Conservation (phyloP, 2,113 vertebrate species). For the Sphyrna mokarran region DNA sequence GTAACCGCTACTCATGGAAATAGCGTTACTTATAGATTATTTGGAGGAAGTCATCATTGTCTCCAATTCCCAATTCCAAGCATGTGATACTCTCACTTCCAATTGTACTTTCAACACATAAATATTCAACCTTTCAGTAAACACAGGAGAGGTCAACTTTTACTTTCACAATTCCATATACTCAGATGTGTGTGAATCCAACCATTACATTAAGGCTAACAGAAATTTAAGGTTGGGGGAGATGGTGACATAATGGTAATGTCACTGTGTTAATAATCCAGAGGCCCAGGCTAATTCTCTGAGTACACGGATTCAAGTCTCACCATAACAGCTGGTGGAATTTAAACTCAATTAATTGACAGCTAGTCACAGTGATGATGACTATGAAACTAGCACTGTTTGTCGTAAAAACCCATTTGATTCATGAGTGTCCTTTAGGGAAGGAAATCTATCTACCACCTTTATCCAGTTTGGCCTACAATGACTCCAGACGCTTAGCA, state of each 20-base stretch:
- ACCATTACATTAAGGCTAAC: background rate
- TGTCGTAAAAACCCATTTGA: too few relatives aligned
- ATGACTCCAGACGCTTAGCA: too few relatives aligned
- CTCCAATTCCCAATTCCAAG: background rate
- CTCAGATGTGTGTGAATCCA: background rate
- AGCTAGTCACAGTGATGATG: too few relatives aligned
- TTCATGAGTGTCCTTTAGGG: too few relatives aligned
- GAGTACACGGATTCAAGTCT: too few relatives aligned
- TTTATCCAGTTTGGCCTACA: too few relatives aligned
- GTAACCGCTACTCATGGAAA: background rate
- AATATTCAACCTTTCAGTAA: background rate
- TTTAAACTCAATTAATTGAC: too few relatives aligned
- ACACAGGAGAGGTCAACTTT: background rate
- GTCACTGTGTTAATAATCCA: too few relatives aligned
- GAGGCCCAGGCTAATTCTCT: too few relatives aligned
- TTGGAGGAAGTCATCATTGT: background rate
- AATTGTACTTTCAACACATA: background rate
- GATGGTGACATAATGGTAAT: background rate
- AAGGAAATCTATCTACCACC: too few relatives aligned
- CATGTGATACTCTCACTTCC: background rate
- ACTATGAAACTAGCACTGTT: too few relatives aligned
- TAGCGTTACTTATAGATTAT: background rate
- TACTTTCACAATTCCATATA: background rate
- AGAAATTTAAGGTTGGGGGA: background rate
- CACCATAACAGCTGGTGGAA: too few relatives aligned